Percentiles rank a stretch among this genome's conserved stretches.
Conservation (phyloP, 2,888 invertebrate species). For the Drosophila demipolita region DNA sequence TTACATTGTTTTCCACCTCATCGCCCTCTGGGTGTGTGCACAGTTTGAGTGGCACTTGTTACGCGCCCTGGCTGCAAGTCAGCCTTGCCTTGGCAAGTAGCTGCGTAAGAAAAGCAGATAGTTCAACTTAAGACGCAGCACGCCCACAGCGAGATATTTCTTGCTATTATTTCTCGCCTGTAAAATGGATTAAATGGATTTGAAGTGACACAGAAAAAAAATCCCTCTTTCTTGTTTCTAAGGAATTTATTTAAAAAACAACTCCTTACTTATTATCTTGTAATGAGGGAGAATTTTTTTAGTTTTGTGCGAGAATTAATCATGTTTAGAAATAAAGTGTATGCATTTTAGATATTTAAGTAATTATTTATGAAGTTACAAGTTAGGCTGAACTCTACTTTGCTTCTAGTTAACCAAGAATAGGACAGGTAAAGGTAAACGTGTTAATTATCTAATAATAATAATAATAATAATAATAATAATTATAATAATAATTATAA, state of each 20-base stretch:
- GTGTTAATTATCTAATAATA: not conserved
- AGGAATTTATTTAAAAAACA: not conserved
- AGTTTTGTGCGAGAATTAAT: not conserved
- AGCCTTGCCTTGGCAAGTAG: not conserved
- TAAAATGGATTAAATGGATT: conserved; percentile 54
- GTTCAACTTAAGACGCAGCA: conserved; percentile 8
- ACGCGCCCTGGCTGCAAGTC: conserved; percentile 46
- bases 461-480: not conserved
- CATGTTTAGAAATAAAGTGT: not conserved
- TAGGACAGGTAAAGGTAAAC: too few species aligned
- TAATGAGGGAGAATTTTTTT: not conserved
- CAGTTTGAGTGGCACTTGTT: conserved; percentile 71
- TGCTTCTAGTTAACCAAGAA: not conserved
- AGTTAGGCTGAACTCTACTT: too few species aligned
- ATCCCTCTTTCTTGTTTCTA: not conserved
- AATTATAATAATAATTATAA: not conserved
- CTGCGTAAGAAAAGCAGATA: not conserved
- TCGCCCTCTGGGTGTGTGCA: conserved; percentile 10
- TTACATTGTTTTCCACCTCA: conserved; percentile 45
- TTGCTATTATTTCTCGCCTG: conserved; percentile 26
- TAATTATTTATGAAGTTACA: not conserved
- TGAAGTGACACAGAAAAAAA: not conserved
- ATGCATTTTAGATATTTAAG: not conserved
- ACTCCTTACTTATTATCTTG: not conserved
- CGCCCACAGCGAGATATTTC: conserved; percentile 21